Percentiles rank a stretch among this genome's conserved stretches.
These are phyloP conservation scores for Trochalopteron elliotii DNA, from an alignment of 2,113 vertebrate species.

Conservation along the genomic window DNA sequence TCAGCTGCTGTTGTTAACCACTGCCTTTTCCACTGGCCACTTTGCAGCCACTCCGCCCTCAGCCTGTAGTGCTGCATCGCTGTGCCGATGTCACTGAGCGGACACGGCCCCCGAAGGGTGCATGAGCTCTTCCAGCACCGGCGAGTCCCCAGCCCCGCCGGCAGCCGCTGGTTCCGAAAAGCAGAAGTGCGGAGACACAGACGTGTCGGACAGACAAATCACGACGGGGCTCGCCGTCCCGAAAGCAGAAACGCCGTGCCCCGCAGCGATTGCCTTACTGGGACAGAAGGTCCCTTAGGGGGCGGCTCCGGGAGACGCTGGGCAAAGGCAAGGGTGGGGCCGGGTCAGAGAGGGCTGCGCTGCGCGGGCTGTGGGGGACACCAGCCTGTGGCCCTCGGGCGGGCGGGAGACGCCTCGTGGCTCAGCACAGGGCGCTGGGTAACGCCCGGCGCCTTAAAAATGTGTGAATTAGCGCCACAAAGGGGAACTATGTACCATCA, in stretches of 20 bases:
- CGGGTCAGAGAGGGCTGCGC: fast-evolving
- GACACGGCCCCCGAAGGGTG: background rate
- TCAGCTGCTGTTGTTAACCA: background rate
- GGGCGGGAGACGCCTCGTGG: background rate
- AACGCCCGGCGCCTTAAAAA: background rate
- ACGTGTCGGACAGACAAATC: background rate
- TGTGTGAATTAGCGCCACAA: background rate
- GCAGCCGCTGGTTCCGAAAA: background rate
- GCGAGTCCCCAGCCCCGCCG: too few relatives aligned
- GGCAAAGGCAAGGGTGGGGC: background rate
- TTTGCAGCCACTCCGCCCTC: background rate
- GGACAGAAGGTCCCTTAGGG: background rate
- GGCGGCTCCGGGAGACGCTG: fast-evolving
- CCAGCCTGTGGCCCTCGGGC: background rate
- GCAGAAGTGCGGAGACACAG: background rate
- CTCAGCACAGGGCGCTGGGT: background rate
- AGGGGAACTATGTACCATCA: background rate
- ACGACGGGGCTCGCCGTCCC: too few relatives aligned
- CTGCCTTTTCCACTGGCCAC: background rate
- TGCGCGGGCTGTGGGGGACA: background rate
- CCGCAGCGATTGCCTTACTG: background rate
- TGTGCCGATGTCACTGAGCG: background rate
- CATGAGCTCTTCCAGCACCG: background rate
- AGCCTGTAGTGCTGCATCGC: background rate
- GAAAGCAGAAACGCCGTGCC: background rate